Evolutionary conservation across 2,113 vertebrate species (phyloP).

Genomic region (Vulpes ferrilata): DNA sequence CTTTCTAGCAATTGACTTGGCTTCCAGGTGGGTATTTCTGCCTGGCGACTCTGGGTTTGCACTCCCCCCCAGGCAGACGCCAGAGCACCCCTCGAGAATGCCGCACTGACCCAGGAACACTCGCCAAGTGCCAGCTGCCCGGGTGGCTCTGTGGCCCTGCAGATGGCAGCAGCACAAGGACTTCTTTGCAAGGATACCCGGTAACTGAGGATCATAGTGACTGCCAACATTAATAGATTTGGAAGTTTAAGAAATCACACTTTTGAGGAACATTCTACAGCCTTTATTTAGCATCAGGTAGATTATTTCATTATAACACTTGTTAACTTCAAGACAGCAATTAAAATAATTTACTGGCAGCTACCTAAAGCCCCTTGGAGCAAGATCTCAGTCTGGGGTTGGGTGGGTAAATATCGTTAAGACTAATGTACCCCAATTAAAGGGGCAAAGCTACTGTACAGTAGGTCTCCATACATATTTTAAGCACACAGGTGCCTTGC

Average conservation of each 20-base stretch:
- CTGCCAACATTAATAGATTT: neutral
- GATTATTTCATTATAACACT: slow-evolving; percentile 86
- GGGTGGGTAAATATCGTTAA: slow-evolving; percentile 75
- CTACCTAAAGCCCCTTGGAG: slow-evolving; percentile 80
- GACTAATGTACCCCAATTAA: slow-evolving; percentile 86
- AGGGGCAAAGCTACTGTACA: slow-evolving; percentile 88
- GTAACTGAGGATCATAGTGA: neutral
- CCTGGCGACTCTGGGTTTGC: neutral
- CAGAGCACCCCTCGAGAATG: rapidly evolving
- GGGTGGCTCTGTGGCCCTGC: neutral
- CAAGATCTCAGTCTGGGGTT: slow-evolving; percentile 77
- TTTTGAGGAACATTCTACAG: slow-evolving; percentile 82
- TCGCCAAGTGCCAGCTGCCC: neutral
- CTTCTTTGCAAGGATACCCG: neutral
- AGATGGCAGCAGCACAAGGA: neutral
- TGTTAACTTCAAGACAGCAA: slow-evolving; percentile 86
- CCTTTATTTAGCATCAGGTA: slow-evolving; percentile 91
- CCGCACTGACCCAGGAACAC: neutral
- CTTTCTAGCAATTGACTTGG: neutral
- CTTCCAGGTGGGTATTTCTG: neutral
- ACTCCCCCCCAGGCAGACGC: neutral
- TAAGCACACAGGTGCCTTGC: slow-evolving; percentile 80
- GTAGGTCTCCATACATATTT: slow-evolving; percentile 80
- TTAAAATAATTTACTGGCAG: slow-evolving; percentile 87
- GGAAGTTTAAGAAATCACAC: slow-evolving; percentile 60